Base-by-base conservation (phyloP, 2,888 invertebrate genomes). In the Apoda limacodes region DNA sequence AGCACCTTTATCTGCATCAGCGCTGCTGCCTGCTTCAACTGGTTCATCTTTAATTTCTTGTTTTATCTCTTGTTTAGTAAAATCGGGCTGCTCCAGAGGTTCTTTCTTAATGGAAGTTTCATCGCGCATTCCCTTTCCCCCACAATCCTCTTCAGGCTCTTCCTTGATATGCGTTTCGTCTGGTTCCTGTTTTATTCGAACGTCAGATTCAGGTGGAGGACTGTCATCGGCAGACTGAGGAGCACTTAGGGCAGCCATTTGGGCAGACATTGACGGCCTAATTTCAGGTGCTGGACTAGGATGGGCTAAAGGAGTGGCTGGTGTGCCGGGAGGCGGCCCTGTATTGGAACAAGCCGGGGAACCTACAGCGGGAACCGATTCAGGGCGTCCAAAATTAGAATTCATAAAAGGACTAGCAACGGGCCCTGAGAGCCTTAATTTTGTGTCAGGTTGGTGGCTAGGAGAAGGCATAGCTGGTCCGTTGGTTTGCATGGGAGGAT, bases 221-320 rank as follows among this genome's bases (percentile, higher is more conserved):
- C 85, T 87, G 42, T 85, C 82, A 44, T 87, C 87, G 14, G 87
- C 82, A 0, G 85, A 83, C 3, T 87, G 84, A 3, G 88, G 87
- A 4, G 88, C 88, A 45, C 85, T 86, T 22, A 89, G 83, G 3
- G 89, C 88, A 9, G 89, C 88, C 85, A 88, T 87, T 60, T 88
- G 88, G 6, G 88, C 87, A 11, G 89, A 87, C 57, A 87, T 82
- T 34, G 37, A 44, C 32, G 40, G 42, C 9, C 31, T 40, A 36
- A 35, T 45, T 35, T 39, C 45, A 33, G 83, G 70, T 45, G 84
- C 49, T 52, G 59, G 52, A 61, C 71, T 37, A 66, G 78, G 50
- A 69, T 76, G 46, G 74, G 80, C 42, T 30, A 72, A 65, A 28
- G 82, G 71, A 45, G 82, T 74, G 59, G 75, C 72, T 13, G 83